Percentiles rank a stretch among this genome's conserved stretches.
These are phyloP conservation scores for Tangara arthus DNA, from an alignment of 2,797 vertebrate genomes.

Conservation along the genomic window DNA sequence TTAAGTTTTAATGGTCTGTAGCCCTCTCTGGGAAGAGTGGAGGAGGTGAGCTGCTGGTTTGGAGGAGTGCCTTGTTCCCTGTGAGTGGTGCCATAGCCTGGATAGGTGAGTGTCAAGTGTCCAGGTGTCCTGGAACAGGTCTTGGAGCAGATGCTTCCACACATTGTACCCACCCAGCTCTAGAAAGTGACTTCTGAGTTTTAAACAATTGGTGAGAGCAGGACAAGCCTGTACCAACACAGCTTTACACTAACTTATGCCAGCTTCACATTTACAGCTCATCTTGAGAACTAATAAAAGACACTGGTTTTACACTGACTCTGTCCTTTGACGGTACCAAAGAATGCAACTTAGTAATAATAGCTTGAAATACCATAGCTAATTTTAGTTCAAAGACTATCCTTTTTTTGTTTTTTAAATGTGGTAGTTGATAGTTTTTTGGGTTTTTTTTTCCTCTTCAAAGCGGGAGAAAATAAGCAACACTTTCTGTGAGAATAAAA, in stretches of 20 bases:
- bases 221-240: neutral
- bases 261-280: neutral
- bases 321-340: neutral
- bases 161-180: neutral
- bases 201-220: neutral
- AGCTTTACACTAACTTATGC: neutral
- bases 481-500: conserved; percentile 15
- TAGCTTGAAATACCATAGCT: neutral
- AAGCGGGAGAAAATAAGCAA: conserved; percentile 25
- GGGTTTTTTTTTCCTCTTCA: conserved; percentile 4
- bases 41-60: neutral
- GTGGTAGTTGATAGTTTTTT: neutral
- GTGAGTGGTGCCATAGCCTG: neutral
- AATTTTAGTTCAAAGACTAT: conserved; percentile 40
- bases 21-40: neutral
- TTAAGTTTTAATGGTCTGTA: neutral
- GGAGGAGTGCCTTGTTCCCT: neutral
- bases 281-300: neutral
- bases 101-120: neutral
- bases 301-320: neutral
- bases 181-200: neutral
- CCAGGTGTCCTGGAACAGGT: neutral
- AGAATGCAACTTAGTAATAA: neutral
- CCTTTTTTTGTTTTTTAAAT: neutral
- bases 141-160: neutral